These are phyloP conservation scores for Drosophila tristis DNA, from an alignment of 1,140 invertebrate genomes.

Conservation along the genomic window DNA sequence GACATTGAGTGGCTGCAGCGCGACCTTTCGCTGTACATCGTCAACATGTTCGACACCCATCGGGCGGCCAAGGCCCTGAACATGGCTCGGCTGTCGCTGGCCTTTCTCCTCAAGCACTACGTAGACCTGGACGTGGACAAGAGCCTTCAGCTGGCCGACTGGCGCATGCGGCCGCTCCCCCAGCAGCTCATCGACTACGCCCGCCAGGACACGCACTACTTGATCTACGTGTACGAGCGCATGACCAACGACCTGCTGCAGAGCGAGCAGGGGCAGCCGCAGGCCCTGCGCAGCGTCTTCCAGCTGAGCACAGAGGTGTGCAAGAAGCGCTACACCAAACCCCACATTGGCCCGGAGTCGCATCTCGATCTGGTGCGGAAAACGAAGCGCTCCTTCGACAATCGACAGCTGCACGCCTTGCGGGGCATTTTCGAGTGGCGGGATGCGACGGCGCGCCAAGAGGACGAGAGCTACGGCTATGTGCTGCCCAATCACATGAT, in stretches of 20 bases:
- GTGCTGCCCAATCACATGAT: conserved; percentile 98
- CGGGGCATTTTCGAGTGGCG: conserved; percentile 95
- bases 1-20: conserved; percentile 98
- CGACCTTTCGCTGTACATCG: conserved; percentile 97
- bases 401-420: conserved; percentile 93
- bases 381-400: conserved; percentile 93
- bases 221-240: conserved; percentile 95
- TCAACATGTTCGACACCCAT: conserved; percentile 99
- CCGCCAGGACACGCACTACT: conserved; percentile 96
- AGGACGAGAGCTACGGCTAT: conserved; percentile 97
- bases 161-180: conserved; percentile 96
- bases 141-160: conserved; percentile 96
- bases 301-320: conserved; percentile 90
- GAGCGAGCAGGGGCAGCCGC: conserved; percentile 88
- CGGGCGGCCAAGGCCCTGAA: conserved; percentile 92
- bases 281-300: conserved; percentile 90
- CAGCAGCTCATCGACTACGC: conserved; percentile 94
- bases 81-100: conserved; percentile 90
- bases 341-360: conserved; percentile 89
- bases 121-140: conserved; percentile 94
- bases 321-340: conserved; percentile 92
- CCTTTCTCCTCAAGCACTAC: conserved; percentile 91
- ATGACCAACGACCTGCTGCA: conserved; percentile 92
- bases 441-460: conserved; percentile 91
- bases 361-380: conserved; percentile 91